Conservation (phyloP, 2,797 vertebrate genomes). For the Micropoecilia bifurca region DNA sequence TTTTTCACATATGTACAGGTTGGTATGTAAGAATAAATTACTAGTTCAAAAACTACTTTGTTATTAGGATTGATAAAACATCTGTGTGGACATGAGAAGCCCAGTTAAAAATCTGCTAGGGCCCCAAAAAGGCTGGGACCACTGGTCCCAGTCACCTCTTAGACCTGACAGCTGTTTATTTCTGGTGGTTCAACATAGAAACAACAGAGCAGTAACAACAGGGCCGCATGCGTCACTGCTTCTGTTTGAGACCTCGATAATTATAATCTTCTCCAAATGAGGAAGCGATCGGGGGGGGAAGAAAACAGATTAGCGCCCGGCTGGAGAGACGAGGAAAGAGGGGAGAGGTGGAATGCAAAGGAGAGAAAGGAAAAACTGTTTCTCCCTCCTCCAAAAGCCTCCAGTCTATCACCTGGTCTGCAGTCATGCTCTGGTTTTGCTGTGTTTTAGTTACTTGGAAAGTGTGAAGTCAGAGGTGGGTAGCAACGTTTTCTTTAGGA, state of each 20-base stretch:
- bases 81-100: no score
- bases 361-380: slow-evolving; percentile 1
- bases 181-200: background rate
- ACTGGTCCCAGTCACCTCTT: rapidly evolving
- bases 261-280: slow-evolving; percentile 56
- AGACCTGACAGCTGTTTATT: background rate
- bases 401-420: slow-evolving; percentile 14
- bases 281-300: slow-evolving; percentile 41
- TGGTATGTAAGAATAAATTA: background rate
- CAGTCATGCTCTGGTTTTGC: background rate
- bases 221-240: background rate
- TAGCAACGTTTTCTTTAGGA: no score
- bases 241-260: slow-evolving; percentile 61
- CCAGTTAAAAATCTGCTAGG: no score
- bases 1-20: background rate
- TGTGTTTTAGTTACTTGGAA: no score
- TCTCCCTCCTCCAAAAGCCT: slow-evolving; percentile 16
- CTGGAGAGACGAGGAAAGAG: slow-evolving; percentile 7
- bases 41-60: background rate
- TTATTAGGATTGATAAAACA: no score
- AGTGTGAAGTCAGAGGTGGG: no score
- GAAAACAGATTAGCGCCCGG: slow-evolving; percentile 52
- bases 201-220: background rate
- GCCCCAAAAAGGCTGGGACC: no score
- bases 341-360: slow-evolving; percentile 32